Evolutionary conservation across 1,140 invertebrate species (phyloP).

Genomic region (Bombus pascuorum): DNA sequence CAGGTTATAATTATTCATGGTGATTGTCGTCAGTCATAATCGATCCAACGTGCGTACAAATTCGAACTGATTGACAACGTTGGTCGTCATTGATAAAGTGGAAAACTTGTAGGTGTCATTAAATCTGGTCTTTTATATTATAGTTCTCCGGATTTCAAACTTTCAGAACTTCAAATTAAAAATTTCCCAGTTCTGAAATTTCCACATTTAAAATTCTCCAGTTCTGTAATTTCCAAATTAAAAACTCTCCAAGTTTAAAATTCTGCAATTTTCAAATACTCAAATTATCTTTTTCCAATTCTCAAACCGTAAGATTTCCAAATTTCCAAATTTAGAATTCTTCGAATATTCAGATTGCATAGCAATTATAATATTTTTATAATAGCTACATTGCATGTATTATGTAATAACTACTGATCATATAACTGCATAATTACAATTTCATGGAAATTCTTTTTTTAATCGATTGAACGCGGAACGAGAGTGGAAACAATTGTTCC

Average conservation of each 20-base stretch:
- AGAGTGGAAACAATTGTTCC: not conserved
- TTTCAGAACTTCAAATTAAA: not conserved
- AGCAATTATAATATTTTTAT: not conserved
- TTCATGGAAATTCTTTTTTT: not conserved
- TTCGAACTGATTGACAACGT: not conserved
- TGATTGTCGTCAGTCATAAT: not conserved
- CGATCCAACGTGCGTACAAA: not conserved
- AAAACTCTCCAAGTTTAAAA: too few relatives aligned
- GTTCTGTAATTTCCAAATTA: not conserved
- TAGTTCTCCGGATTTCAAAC: not conserved
- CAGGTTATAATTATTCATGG: not conserved
- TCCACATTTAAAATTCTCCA: too few relatives aligned
- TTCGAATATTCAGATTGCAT: not conserved
- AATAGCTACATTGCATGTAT: too few relatives aligned
- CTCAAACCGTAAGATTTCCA: not conserved
- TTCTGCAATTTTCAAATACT: too few relatives aligned
- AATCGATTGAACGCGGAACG: slow-evolving; percentile 4
- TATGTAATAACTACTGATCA: not conserved
- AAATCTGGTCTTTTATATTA: not conserved
- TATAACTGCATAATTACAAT: not conserved
- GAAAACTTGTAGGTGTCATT: not conserved
- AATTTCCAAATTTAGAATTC: not conserved
- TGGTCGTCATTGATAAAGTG: not conserved
- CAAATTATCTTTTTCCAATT: too few relatives aligned
- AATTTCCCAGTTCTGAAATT: too few relatives aligned